Conservation (phyloP, 2,113 vertebrate species). For the Ia io region DNA sequence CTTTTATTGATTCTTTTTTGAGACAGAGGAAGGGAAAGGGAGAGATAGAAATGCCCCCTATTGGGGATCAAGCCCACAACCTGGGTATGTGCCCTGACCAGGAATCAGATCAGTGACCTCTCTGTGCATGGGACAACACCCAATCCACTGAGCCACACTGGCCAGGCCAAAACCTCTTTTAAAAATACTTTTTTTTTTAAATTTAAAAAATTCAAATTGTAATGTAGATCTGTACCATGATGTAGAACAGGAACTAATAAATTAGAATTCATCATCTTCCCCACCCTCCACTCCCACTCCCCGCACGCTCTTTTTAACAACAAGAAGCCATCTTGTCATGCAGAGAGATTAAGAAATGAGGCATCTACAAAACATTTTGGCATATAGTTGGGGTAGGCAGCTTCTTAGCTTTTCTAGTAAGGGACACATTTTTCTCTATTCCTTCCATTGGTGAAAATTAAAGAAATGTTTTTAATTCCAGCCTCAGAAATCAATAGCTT, state of each 20-base stretch:
- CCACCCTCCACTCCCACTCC: not conserved
- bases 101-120: too few species aligned
- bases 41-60: too few species aligned
- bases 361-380: not conserved
- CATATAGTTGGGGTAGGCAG: not conserved
- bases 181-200: not conserved
- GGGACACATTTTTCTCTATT: not conserved
- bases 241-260: not conserved
- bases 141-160: too few species aligned
- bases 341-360: not conserved
- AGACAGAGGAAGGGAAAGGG: too few species aligned
- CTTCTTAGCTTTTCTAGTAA: not conserved
- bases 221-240: not conserved
- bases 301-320: not conserved
- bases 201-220: not conserved
- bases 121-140: too few species aligned
- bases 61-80: too few species aligned
- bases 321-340: not conserved
- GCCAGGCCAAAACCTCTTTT: not conserved
- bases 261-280: not conserved
- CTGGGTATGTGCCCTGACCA: too few species aligned
- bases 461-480: slow-evolving; percentile 44
- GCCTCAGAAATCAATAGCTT: not conserved
- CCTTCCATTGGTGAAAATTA: not conserved
- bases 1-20: not conserved